Conservation (phyloP, 2,888 invertebrate species). For the Gymnocheta viridis region DNA sequence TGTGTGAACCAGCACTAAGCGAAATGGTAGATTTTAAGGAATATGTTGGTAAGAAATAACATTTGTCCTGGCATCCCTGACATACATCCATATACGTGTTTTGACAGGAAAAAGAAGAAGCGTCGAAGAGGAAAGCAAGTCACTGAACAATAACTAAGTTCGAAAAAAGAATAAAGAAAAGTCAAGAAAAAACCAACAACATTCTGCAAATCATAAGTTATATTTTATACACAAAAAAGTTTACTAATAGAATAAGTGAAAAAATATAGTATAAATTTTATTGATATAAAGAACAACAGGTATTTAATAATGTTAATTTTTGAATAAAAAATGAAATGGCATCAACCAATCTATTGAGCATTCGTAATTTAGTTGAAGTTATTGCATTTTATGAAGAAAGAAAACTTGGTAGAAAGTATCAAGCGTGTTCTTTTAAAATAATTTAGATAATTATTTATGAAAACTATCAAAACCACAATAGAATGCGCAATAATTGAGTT, state of each 20-base stretch:
- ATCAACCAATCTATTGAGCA: too few relatives aligned
- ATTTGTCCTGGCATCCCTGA: neutral
- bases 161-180: slow-evolving; percentile 23
- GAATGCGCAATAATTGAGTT: slow-evolving; percentile 47
- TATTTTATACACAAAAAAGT: slow-evolving; percentile 60
- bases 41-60: too few relatives aligned
- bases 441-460: neutral
- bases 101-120: slow-evolving; percentile 47
- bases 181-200: slow-evolving; percentile 21
- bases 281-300: slow-evolving; percentile 50
- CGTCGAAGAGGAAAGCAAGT: slow-evolving; percentile 55
- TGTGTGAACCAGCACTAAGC: too few relatives aligned
- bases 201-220: slow-evolving; percentile 59
- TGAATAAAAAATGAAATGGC: neutral
- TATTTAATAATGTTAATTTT: slow-evolving; percentile 53
- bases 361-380: too few relatives aligned
- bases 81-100: neutral
- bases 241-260: slow-evolving; percentile 57
- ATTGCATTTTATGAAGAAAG: neutral
- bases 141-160: slow-evolving; percentile 65
- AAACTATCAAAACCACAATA: slow-evolving; percentile 44
- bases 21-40: too few relatives aligned
- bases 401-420: slow-evolving; percentile 2
- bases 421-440: slow-evolving; percentile 27
- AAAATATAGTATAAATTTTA: slow-evolving; percentile 42